Evolutionary conservation across 37 sponge, comb jelly and placozoan genomes (phyloP), one percentile per base, ranked within the genome.

Genomic region (Cladorhizidae sp.): DNA sequence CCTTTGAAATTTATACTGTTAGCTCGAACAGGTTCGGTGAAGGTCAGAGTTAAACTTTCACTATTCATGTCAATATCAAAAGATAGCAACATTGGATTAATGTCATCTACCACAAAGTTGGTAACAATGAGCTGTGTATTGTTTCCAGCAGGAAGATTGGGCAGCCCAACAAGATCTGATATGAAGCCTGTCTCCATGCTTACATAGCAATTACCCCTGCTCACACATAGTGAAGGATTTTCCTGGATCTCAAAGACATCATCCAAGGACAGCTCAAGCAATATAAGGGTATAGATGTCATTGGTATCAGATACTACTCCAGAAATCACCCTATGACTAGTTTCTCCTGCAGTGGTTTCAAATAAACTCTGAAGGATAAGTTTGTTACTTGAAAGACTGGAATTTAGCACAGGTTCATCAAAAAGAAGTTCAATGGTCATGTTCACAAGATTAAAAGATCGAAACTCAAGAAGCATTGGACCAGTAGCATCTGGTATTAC

Each of bases 121-220:
- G 64, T 75, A 1, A 80, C 88, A 56, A 85, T 70, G 6, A 85
- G 57, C 32, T 78, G 85, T 41, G 89, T 67, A 54, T 55, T 38
- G 8, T 70, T 70, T 12, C 21, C 50, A 57, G 51, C 64, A 0
- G 37, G 74, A 41, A 31, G 29, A 59, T 73, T 88, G 0, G 75
- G 22, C 62, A 79, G 84, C 3, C 86, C 86, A 42, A 67, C 65
- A 67, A 94, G 51, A 82, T 96, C 97, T 1, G 39, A 15, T n/a
- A 93, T 71, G 41, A 90, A 87, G 43, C 73, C 72, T 18, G 75
- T 22, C 22, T 67, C 75, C 25, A 93, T 73, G 14, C 83, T 62
- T 3, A 90, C 70, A 69, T 90, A 93, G 70, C 97, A 96, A 51
- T 64, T 96, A 32, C 89, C 86, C 50, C 91, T 69, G 45, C 72